These are phyloP conservation scores for Dromas ardeola DNA, from an alignment of 2,113 vertebrate species.

Conservation along the genomic window DNA sequence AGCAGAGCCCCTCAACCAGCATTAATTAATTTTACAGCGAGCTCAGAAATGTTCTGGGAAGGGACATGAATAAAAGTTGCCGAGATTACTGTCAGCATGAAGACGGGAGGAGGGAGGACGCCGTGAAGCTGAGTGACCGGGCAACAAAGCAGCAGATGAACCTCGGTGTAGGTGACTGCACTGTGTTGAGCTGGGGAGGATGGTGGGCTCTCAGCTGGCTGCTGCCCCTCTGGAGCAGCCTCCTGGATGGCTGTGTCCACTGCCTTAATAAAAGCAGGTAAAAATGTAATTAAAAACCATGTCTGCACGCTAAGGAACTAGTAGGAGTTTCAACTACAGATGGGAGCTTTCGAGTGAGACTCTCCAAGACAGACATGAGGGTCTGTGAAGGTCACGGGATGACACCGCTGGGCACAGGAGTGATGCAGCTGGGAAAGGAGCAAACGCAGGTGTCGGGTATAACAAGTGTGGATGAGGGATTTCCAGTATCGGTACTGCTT, in stretches of 20 bases:
- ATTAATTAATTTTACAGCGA: neutral
- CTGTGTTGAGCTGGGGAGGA: neutral
- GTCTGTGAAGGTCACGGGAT: fast-evolving
- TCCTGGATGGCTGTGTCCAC: fast-evolving
- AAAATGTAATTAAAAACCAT: neutral
- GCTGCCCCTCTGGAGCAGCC: fast-evolving
- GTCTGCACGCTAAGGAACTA: neutral
- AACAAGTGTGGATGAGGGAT: fast-evolving
- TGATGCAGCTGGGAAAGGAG: neutral
- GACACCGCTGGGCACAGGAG: neutral
- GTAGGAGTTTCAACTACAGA: neutral
- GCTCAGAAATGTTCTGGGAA: neutral
- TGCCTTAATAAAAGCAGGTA: neutral
- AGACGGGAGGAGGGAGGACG: neutral
- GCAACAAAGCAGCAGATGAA: neutral
- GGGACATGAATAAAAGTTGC: neutral
- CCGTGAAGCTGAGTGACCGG: neutral
- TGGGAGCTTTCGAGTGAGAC: neutral
- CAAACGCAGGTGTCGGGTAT: neutral
- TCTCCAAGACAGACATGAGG: neutral
- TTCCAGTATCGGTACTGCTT: neutral
- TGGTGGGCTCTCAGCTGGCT: neutral
- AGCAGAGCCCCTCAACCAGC: neutral
- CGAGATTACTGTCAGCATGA: neutral
- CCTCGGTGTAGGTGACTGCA: neutral